phyloP scores from a whole-genome alignment of 2,113 vertebrate species.

The human region DNA sequence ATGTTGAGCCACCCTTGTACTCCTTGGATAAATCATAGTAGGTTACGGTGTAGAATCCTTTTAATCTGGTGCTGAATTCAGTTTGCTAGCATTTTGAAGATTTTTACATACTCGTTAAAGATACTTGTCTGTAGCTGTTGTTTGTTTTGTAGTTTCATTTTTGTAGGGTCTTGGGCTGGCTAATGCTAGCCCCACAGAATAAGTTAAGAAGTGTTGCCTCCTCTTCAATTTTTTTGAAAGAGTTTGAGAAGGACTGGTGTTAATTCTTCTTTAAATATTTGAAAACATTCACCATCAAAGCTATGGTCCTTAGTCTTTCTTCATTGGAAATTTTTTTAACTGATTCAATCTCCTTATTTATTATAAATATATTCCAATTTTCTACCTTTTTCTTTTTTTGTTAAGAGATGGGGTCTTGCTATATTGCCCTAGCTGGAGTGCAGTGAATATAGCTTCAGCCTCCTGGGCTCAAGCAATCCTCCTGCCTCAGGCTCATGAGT shows the following conservation, averaged over 20 bases:
- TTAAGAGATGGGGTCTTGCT: background rate
- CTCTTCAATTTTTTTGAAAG: background rate
- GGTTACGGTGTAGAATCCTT: background rate
- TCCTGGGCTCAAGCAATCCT: background rate
- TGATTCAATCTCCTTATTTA: background rate
- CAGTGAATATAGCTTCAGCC: background rate
- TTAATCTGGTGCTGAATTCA: background rate
- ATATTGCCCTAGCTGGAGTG: background rate
- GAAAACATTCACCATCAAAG: background rate
- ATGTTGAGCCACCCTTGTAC: background rate
- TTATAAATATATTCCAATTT: background rate
- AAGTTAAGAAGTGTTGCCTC: background rate
- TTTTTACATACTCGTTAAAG: background rate
- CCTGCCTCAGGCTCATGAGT: background rate
- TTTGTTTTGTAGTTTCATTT: background rate
- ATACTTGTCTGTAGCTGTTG: background rate
- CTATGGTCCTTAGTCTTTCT: background rate
- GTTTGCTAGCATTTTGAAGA: background rate
- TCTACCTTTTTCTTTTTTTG: background rate
- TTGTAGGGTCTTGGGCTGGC: background rate
- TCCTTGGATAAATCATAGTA: background rate
- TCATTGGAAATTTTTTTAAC: background rate
- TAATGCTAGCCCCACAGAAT: background rate
- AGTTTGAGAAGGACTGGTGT: background rate
- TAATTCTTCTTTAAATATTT: slow-evolving; percentile 17